Percentiles rank a stretch among this genome's conserved stretches.
These are phyloP conservation scores for Zaprionus taronus DNA, from an alignment of 1,140 invertebrate genomes.

Conservation along the genomic window DNA sequence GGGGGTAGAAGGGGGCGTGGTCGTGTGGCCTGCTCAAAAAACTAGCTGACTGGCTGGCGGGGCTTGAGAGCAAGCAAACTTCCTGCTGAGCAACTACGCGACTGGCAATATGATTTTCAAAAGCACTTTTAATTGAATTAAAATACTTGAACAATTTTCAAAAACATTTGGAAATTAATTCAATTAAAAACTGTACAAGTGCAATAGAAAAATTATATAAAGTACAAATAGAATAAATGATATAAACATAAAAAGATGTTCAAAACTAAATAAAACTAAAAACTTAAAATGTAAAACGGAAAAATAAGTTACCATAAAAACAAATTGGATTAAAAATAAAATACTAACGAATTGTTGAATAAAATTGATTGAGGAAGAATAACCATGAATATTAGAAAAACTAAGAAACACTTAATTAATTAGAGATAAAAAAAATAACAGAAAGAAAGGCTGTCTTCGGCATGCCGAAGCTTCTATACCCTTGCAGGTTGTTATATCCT, in stretches of 20 bases:
- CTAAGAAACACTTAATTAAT: not conserved
- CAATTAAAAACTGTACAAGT: not conserved
- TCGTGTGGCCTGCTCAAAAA: not conserved
- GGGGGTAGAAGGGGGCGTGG: too few relatives aligned
- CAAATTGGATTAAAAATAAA: not conserved
- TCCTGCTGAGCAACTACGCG: constrained; percentile 8
- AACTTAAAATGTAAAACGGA: not conserved
- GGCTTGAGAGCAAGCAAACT: not conserved
- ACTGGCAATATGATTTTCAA: constrained; percentile 3
- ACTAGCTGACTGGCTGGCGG: not conserved
- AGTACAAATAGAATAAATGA: not conserved
- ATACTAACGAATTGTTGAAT: not conserved
- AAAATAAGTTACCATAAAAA: not conserved
- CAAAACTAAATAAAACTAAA: not conserved
- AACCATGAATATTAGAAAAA: too few relatives aligned
- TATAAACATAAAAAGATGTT: not conserved
- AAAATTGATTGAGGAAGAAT: not conserved
- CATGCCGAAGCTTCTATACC: too few relatives aligned
- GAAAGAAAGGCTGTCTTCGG: too few relatives aligned
- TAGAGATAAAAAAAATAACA: not conserved
- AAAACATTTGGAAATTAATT: constrained; percentile 1
- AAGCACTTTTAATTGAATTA: constrained; percentile 4
- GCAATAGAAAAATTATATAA: not conserved
- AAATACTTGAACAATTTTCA: not conserved
- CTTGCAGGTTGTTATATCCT: too few relatives aligned